Evolutionary conservation across 2,797 vertebrate species (phyloP).

Genomic region (Danio aesculapii): DNA sequence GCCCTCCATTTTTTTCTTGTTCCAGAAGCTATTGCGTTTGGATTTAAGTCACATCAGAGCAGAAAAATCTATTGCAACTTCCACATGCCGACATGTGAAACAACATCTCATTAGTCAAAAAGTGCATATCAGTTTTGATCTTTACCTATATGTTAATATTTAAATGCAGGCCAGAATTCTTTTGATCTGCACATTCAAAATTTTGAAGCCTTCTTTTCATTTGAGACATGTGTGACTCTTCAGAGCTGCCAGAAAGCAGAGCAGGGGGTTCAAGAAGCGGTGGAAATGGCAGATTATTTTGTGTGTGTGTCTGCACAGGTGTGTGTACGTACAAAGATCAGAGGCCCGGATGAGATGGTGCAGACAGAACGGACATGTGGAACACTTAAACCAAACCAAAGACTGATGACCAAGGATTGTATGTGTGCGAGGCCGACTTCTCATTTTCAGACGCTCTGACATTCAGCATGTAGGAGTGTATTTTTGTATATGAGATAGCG

Average conservation of each 20-base stretch:
- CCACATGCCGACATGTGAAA: no score
- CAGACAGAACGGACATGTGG: conserved; percentile 65
- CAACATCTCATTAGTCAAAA: no score
- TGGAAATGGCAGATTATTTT: conserved; percentile 18
- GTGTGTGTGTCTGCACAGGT: conserved; percentile 36
- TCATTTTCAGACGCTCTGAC: conserved; percentile 36
- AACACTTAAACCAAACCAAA: conserved; percentile 59
- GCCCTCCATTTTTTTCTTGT: no score
- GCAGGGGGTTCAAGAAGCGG: conserved; percentile 36
- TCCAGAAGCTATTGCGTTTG: no score
- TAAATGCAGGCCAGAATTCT: conserved; percentile 14
- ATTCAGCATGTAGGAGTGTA: conserved; percentile 35
- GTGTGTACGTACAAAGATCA: conserved; percentile 35
- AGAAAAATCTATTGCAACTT: no score
- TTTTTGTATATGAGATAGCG: conserved; percentile 19
- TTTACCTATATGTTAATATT: not conserved
- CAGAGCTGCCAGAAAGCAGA: conserved; percentile 58
- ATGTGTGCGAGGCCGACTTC: conserved; percentile 22
- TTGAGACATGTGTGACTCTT: conserved; percentile 54
- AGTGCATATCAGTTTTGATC: no score
- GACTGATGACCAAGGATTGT: conserved; percentile 49
- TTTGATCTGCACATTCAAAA: not conserved
- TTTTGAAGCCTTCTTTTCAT: conserved; percentile 16
- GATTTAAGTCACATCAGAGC: no score
- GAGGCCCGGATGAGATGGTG: conserved; percentile 67